A percentile compares a stretch with the other conserved stretches of the same genome.
These are phyloP conservation scores for Stercorarius parasiticus DNA, from an alignment of 2,113 vertebrate genomes.

Conservation along the genomic window DNA sequence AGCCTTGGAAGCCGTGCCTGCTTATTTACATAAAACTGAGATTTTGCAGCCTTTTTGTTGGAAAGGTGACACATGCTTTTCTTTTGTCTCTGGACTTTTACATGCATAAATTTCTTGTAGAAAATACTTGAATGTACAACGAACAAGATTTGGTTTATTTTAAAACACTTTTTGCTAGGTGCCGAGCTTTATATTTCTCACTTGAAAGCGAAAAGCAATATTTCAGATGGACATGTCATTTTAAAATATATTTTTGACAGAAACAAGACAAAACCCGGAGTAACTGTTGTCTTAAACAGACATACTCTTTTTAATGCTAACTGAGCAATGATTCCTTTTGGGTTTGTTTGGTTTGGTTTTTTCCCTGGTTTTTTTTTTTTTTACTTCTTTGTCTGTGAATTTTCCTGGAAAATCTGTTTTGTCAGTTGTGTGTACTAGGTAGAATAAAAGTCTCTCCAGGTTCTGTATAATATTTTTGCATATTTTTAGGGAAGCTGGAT, in stretches of 20 bases:
- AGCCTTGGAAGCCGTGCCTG: not conserved
- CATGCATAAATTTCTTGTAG: not conserved
- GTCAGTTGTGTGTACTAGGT: not conserved
- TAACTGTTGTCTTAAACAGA: not conserved
- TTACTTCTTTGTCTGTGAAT: not conserved
- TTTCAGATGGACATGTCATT: not conserved
- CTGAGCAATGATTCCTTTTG: not conserved
- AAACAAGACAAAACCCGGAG: not conserved
- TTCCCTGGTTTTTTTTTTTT: not conserved
- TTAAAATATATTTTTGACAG: not conserved
- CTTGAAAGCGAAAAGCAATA: not conserved
- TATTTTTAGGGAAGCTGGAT: not conserved
- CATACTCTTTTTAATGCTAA: not conserved
- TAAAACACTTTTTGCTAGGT: not conserved
- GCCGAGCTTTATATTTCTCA: not conserved
- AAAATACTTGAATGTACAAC: not conserved
- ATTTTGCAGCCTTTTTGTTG: slow-evolving; percentile 36
- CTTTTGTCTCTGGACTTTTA: slow-evolving; percentile 25
- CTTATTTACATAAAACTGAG: slow-evolving; percentile 30
- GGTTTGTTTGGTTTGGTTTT: not conserved
- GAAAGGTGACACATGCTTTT: slow-evolving; percentile 41
- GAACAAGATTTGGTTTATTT: not conserved
- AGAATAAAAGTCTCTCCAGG: not conserved
- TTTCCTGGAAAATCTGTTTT: not conserved
- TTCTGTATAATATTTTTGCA: not conserved